These are phyloP conservation scores for Hirudo medicinalis DNA, from an alignment of 1,140 invertebrate species.

Conservation along the genomic window DNA sequence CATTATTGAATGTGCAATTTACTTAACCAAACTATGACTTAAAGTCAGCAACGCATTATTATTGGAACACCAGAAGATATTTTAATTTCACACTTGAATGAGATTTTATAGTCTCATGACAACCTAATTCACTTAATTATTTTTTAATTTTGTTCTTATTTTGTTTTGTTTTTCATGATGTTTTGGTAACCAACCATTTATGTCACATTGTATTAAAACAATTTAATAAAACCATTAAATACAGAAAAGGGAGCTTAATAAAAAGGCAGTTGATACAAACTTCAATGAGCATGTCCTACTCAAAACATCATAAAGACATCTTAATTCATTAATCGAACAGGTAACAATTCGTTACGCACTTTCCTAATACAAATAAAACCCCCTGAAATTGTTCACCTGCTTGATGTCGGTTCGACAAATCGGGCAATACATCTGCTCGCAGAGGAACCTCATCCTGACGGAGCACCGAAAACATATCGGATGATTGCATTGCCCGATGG, in stretches of 20 bases:
- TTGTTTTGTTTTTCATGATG: no score
- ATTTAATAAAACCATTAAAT: no score
- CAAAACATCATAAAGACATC: background rate
- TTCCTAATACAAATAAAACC: background rate
- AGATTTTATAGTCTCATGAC: no score
- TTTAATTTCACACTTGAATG: no score
- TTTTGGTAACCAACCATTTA: no score
- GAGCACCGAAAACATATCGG: constrained; percentile 19
- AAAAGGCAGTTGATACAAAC: background rate
- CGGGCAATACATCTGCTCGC: constrained; percentile 21
- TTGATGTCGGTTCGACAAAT: constrained; percentile 16
- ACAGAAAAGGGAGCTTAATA: background rate
- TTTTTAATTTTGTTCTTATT: no score
- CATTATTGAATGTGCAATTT: no score
- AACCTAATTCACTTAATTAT: no score
- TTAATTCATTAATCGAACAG: background rate
- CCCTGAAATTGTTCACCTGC: background rate
- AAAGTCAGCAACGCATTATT: no score
- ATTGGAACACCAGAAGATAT: no score
- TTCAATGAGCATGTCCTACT: background rate
- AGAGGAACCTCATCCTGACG: constrained; percentile 16
- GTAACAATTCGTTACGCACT: background rate
- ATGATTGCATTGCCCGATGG: constrained; percentile 21
- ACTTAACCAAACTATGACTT: no score
- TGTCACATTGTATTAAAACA: no score